Evolutionary conservation across 2,113 vertebrate genomes (phyloP).

Genomic region (Hypocryptadius cinnamomeus): DNA sequence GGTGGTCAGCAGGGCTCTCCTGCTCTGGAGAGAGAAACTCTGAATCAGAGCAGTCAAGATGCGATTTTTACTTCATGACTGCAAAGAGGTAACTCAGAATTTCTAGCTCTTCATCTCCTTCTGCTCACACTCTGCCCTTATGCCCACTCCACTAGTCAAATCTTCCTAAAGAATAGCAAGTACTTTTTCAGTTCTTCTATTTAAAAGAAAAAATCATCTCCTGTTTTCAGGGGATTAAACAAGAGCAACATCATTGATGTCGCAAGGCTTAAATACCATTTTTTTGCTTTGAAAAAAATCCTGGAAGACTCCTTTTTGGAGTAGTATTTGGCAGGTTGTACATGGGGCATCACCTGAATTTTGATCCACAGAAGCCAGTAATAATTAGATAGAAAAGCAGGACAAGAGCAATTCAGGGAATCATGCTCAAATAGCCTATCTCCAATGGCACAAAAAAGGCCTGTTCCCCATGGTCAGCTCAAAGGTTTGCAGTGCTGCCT

Average conservation of each 20-base stretch:
- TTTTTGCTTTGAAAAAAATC: background rate
- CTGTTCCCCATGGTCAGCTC: background rate
- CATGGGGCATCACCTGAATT: background rate
- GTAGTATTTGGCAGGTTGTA: background rate
- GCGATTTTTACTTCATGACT: background rate
- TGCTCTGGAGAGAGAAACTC: background rate
- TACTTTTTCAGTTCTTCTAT: background rate
- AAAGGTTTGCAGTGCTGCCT: background rate
- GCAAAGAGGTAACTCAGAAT: background rate
- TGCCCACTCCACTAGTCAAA: background rate
- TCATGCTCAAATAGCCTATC: background rate
- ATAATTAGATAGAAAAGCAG: background rate
- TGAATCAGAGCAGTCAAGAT: background rate
- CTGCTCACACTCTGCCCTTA: background rate
- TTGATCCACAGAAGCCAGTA: background rate
- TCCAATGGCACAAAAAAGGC: background rate
- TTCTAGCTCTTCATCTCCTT: background rate
- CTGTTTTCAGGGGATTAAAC: background rate
- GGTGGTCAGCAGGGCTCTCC: background rate
- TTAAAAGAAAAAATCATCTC: background rate
- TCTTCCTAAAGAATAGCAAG: background rate
- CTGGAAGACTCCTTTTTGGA: background rate
- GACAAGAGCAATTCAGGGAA: background rate
- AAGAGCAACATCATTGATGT: background rate
- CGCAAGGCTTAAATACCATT: background rate